These are phyloP conservation scores for Lutraria lutraria DNA, from an alignment of 2,888 invertebrate species.

Conservation along the genomic window DNA sequence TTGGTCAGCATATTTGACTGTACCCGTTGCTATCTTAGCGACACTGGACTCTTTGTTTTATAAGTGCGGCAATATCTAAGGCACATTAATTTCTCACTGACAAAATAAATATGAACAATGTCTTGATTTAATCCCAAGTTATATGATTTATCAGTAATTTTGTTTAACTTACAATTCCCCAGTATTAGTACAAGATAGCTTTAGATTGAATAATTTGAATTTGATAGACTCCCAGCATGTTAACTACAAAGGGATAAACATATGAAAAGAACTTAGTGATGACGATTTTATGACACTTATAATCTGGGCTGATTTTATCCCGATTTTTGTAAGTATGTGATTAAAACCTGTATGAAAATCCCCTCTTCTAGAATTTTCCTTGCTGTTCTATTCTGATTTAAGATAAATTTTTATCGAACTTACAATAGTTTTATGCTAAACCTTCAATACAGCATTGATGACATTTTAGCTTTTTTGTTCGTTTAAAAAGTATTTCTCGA, in stretches of 20 bases:
- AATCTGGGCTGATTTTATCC: slow-evolving; percentile 10
- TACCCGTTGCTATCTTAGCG: slow-evolving; percentile 13
- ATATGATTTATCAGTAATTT: slow-evolving; percentile 56
- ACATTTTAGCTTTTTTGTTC: slow-evolving; percentile 1
- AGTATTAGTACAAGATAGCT: slow-evolving; percentile 27
- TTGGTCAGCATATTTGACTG: slow-evolving; percentile 35
- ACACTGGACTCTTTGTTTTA: slow-evolving; percentile 45
- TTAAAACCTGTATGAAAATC: not conserved
- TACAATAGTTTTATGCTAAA: not conserved
- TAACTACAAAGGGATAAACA: slow-evolving; percentile 9
- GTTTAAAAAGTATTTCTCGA: not conserved
- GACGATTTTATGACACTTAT: slow-evolving; percentile 13
- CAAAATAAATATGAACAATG: slow-evolving; percentile 42
- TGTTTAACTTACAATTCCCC: slow-evolving; percentile 48
- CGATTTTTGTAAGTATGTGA: slow-evolving; percentile 12
- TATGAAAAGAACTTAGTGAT: not conserved
- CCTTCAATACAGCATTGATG: not conserved
- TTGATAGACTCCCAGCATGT: slow-evolving; percentile 33
- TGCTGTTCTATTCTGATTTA: not conserved
- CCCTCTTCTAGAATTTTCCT: not conserved
- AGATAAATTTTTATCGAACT: not conserved
- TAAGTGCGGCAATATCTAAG: slow-evolving; percentile 36
- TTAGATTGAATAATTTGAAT: slow-evolving; percentile 39
- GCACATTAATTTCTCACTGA: slow-evolving; percentile 34
- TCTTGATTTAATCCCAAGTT: slow-evolving; percentile 20